Percentiles rank a stretch among this genome's conserved stretches.
Evolutionary conservation across 2,888 invertebrate species (phyloP).

Genomic region (Drosophila borealis): DNA sequence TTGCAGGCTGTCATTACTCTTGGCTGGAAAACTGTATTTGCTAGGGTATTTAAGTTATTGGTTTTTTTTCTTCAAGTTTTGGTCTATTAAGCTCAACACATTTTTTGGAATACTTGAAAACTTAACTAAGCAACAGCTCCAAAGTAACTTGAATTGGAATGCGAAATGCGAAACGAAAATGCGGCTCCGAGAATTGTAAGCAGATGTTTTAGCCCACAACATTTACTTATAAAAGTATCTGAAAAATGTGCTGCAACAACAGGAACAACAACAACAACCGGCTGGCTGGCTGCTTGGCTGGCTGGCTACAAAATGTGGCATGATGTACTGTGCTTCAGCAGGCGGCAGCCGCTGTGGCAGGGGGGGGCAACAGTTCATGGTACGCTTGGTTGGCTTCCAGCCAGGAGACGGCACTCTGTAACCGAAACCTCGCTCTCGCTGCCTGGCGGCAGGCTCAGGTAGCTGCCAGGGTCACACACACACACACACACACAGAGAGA

Average conservation of each 20-base stretch:
- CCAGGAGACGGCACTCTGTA: slow-evolving; percentile 34
- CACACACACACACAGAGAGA: background rate
- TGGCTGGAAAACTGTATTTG: too few species aligned
- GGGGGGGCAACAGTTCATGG: slow-evolving; percentile 24
- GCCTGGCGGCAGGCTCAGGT: slow-evolving; percentile 37
- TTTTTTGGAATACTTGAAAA: slow-evolving; percentile 17
- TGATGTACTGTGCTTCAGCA: background rate
- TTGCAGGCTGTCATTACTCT: too few species aligned
- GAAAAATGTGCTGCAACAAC: slow-evolving; percentile 39
- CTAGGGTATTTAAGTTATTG: background rate
- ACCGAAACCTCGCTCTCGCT: slow-evolving; percentile 13
- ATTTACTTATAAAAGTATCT: slow-evolving; percentile 37
- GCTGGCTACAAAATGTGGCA: slow-evolving; percentile 8
- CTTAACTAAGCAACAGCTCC: slow-evolving; percentile 14
- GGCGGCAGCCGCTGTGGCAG: background rate
- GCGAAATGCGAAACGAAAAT: slow-evolving; percentile 34
- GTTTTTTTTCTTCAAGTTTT: slow-evolving; percentile 3
- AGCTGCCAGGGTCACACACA: slow-evolving; percentile 38
- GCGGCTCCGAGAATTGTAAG: slow-evolving; percentile 31
- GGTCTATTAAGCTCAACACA: slow-evolving; percentile 12
- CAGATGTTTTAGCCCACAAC: slow-evolving; percentile 36
- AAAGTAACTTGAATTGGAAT: slow-evolving; percentile 30
- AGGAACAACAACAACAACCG: slow-evolving; percentile 42
- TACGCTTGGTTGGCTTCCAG: slow-evolving; percentile 59
- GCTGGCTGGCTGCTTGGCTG: slow-evolving; percentile 28